Conservation (phyloP, 2,797 vertebrate species). For the Emydoidea blandingii region DNA sequence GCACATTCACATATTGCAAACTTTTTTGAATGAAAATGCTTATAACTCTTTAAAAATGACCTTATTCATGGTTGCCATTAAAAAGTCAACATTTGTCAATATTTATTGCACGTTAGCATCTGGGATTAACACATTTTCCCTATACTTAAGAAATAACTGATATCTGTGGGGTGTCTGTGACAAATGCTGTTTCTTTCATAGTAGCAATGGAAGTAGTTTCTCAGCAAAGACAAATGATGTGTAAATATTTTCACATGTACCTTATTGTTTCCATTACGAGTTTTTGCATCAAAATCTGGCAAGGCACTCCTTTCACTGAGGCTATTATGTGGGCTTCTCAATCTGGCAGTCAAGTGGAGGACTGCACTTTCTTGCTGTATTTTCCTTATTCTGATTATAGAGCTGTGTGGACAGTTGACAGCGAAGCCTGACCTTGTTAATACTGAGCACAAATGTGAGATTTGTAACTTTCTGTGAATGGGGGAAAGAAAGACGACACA, state of each 20-base stretch:
- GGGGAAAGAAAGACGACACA: constrained; percentile 1
- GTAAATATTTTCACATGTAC: not conserved
- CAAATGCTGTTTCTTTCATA: not conserved
- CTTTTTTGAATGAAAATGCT: not conserved
- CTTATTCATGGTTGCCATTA: not conserved
- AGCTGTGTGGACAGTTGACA: not conserved
- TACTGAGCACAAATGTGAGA: fast-evolving
- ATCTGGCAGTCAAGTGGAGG: constrained; percentile 4
- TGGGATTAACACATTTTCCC: not conserved
- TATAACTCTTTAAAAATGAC: not conserved
- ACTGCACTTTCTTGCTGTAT: not conserved
- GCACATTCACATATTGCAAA: not conserved
- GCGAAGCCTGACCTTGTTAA: fast-evolving
- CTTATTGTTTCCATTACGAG: constrained; percentile 3
- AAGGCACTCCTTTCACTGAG: not conserved
- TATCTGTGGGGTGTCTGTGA: fast-evolving
- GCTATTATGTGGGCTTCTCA: not conserved
- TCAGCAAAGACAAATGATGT: not conserved
- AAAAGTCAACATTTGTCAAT: not conserved
- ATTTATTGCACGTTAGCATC: not conserved
- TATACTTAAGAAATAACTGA: not conserved
- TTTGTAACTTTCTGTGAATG: fast-evolving
- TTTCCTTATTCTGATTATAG: constrained; percentile 12
- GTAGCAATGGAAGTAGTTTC: not conserved
- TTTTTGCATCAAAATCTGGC: not conserved